Percentiles rank a stretch among this genome's conserved stretches.
These are phyloP conservation scores for Caenorhabditis panamensis DNA, from an alignment of 2,888 invertebrate genomes.

Conservation along the genomic window DNA sequence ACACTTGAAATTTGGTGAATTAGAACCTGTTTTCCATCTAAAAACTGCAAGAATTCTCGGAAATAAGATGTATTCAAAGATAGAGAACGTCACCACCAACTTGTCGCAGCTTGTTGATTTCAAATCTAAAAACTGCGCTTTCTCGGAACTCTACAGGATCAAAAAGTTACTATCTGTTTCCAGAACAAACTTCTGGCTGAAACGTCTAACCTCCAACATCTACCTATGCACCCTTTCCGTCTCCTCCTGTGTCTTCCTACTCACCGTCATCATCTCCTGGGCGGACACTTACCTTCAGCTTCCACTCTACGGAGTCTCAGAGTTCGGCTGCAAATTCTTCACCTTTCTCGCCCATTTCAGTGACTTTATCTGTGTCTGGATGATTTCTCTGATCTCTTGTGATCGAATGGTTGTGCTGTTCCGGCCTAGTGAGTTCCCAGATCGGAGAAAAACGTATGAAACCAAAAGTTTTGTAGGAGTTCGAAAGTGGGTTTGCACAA, in stretches of 20 bases:
- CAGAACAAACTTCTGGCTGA: conserved; percentile 80
- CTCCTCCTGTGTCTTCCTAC: conserved; percentile 78
- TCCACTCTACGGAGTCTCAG: conserved; percentile 75
- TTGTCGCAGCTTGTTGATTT: too few relatives aligned
- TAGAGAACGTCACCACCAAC: too few relatives aligned
- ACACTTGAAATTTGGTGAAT: too few relatives aligned
- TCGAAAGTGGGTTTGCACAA: conserved; percentile 74
- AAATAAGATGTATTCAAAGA: too few relatives aligned
- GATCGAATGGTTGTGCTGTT: conserved; percentile 78
- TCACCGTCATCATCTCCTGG: conserved; percentile 78
- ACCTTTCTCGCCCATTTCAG: conserved; percentile 80
- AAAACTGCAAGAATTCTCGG: too few relatives aligned
- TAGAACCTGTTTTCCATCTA: too few relatives aligned
- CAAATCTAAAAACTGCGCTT: too few relatives aligned
- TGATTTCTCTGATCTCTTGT: conserved; percentile 78
- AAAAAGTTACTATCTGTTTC: conserved; percentile 14
- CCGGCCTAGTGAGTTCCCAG: conserved; percentile 68
- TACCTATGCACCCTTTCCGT: conserved; percentile 79
- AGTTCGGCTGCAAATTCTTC: conserved; percentile 73
- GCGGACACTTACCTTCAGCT: conserved; percentile 73
- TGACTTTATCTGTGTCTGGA: conserved; percentile 79
- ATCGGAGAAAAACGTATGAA: too few relatives aligned
- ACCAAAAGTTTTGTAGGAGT: too few relatives aligned
- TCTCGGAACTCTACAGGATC: too few relatives aligned
- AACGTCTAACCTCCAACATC: conserved; percentile 79